phyloP scores from a whole-genome alignment of 2,888 invertebrate genomes.

The Octodonta nipae region DNA sequence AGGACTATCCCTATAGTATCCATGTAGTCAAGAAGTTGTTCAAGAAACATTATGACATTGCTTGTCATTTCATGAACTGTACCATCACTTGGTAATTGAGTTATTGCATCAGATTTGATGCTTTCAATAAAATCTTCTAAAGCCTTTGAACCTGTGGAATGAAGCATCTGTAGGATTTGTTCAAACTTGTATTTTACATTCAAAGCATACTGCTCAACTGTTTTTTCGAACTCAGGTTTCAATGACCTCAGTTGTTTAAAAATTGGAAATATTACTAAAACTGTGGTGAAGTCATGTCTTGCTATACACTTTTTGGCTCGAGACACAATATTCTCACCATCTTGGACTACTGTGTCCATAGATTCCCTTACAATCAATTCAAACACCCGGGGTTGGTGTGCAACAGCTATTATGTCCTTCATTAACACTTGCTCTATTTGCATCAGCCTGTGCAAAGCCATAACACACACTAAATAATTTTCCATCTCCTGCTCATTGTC shows the following conservation, averaged over 20 bases:
- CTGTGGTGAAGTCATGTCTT: conserved; percentile 66
- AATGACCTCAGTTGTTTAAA: conserved; percentile 61
- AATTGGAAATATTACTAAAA: conserved; percentile 69
- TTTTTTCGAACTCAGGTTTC: conserved; percentile 69
- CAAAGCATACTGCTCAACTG: conserved; percentile 58
- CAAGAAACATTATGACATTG: conserved; percentile 83
- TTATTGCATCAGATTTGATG: conserved; percentile 60
- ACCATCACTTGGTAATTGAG: conserved; percentile 86
- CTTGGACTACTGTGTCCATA: conserved; percentile 70
- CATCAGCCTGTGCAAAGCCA: conserved; percentile 72
- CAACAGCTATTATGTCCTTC: conserved; percentile 69
- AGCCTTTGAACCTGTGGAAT: conserved; percentile 70
- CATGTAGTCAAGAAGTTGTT: conserved; percentile 67
- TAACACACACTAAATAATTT: conserved; percentile 67
- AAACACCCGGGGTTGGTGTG: conserved; percentile 70
- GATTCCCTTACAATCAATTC: conserved; percentile 72
- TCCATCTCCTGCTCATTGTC: conserved; percentile 72
- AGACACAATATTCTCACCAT: conserved; percentile 68
- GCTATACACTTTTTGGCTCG: conserved; percentile 61
- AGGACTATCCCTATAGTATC: conserved; percentile 62
- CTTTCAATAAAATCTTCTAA: conserved; percentile 88
- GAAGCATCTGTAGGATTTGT: conserved; percentile 58
- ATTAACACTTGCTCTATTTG: conserved; percentile 75
- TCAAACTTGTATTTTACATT: conserved; percentile 57
- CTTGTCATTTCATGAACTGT: conserved; percentile 94